A percentile compares a stretch with the other conserved stretches of the same genome.
phyloP scores from a whole-genome alignment of 2,113 vertebrate genomes.

The Toxotes jaculatrix region DNA sequence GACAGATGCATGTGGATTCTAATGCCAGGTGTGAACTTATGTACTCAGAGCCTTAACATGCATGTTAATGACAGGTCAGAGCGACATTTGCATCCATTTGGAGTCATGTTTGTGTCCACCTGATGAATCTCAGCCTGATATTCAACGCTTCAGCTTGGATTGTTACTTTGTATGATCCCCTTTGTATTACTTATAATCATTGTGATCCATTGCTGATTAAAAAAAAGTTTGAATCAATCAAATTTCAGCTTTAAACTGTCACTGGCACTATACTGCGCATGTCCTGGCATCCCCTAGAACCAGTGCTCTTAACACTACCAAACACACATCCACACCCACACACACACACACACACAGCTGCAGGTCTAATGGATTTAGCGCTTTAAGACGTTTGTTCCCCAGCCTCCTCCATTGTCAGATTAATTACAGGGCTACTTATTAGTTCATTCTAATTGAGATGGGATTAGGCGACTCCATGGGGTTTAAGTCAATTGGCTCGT shows the following conservation, averaged over 20 bases:
- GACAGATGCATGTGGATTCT: too few relatives aligned
- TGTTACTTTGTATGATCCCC: background rate
- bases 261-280: background rate
- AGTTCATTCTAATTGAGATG: slow-evolving; percentile 64
- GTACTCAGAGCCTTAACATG: too few relatives aligned
- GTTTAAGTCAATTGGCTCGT: slow-evolving; percentile 57
- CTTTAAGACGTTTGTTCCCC: slow-evolving; percentile 62
- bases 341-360: slow-evolving; percentile 37
- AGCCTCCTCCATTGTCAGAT: slow-evolving; percentile 66
- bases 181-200: background rate
- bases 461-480: slow-evolving; percentile 69
- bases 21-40: too few relatives aligned
- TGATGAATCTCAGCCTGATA: too few relatives aligned
- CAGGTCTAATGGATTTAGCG: slow-evolving; percentile 52
- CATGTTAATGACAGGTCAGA: too few relatives aligned
- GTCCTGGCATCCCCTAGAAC: background rate
- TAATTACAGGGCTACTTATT: slow-evolving; percentile 60
- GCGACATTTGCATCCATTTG: too few relatives aligned
- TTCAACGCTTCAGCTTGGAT: too few relatives aligned
- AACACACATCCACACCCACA: slow-evolving; percentile 13
- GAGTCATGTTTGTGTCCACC: too few relatives aligned
- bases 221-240: background rate
- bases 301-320: background rate
- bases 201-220: background rate
- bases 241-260: background rate